Evolutionary conservation across 2,888 invertebrate genomes (phyloP).

Genomic region (Drepana falcataria): DNA sequence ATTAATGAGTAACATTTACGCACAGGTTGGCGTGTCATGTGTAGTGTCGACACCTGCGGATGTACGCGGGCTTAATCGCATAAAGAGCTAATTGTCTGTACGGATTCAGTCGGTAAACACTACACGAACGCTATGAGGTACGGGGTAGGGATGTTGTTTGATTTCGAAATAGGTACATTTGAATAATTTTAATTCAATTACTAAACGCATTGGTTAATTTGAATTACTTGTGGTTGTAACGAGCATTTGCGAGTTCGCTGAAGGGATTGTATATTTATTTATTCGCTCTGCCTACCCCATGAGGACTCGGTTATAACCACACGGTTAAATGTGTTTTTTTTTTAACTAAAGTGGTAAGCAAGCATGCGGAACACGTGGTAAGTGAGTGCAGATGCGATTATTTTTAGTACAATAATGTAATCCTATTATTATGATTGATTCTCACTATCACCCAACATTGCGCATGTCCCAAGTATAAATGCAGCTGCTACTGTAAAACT

Average conservation of each 20-base stretch:
- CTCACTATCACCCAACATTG: no score
- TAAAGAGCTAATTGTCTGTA: conserved; percentile 75
- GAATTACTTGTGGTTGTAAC: conserved; percentile 1
- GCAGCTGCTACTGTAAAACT: no score
- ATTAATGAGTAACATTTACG: conserved; percentile 19
- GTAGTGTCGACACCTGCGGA: conserved; percentile 55
- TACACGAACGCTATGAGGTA: conserved; percentile 39
- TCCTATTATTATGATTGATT: no score
- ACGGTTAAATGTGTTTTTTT: no score
- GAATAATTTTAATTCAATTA: conserved; percentile 2
- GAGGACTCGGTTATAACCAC: no score
- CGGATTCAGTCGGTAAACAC: conserved; percentile 74
- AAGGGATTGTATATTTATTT: no score
- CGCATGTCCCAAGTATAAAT: no score
- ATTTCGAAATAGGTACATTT: conserved; percentile 11
- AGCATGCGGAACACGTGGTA: no score
- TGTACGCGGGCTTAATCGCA: conserved; percentile 62
- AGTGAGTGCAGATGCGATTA: no score
- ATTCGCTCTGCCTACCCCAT: no score
- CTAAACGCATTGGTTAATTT: background rate
- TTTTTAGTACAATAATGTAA: no score
- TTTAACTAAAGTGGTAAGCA: no score
- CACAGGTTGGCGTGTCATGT: conserved; percentile 30
- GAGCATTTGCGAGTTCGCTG: background rate
- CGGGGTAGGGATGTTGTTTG: conserved; percentile 25